phyloP scores from a whole-genome alignment of 1,140 invertebrate genomes.

The Bicyclus anynana region DNA sequence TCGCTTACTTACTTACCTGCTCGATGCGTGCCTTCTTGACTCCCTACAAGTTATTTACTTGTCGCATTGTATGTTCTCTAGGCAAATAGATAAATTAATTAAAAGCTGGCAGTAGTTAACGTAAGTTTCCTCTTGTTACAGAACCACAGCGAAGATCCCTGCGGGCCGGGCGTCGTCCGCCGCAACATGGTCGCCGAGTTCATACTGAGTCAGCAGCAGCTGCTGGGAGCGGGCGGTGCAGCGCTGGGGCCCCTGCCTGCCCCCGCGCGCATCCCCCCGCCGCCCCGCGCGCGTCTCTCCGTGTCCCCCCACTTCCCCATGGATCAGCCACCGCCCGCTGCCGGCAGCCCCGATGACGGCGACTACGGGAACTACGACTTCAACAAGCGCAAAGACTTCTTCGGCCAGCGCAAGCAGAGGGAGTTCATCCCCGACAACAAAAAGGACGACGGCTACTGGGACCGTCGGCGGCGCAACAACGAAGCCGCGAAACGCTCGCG shows the following conservation, averaged over 20 bases:
- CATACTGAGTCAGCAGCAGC: conserved; percentile 84
- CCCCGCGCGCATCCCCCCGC: conserved; percentile 45
- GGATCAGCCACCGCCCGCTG: conserved; percentile 59
- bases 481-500: conserved; percentile 96
- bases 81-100: too few species aligned
- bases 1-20: too few species aligned
- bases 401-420: conserved; percentile 93
- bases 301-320: conserved; percentile 64
- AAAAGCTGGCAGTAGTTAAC: conserved; percentile 52
- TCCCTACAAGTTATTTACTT: too few species aligned
- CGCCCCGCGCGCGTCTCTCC: conserved; percentile 58
- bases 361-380: conserved; percentile 76
- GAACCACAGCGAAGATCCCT: conserved; percentile 68
- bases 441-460: conserved; percentile 99
- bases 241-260: conserved; percentile 49
- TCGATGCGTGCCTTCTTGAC: too few species aligned
- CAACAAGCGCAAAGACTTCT: conserved; percentile 84
- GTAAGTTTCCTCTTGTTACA: conserved; percentile 65
- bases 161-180: conserved; percentile 77
- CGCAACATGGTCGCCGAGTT: conserved; percentile 92
- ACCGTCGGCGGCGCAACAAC: conserved; percentile 95
- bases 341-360: conserved; percentile 58
- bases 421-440: conserved; percentile 98
- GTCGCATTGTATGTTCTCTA: too few species aligned
- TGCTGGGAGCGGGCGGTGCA: conserved; percentile 66